Percentiles rank a stretch among this genome's conserved stretches.
Conservation (phyloP, 2,888 invertebrate species). For the Hypselothyrea guttata region DNA sequence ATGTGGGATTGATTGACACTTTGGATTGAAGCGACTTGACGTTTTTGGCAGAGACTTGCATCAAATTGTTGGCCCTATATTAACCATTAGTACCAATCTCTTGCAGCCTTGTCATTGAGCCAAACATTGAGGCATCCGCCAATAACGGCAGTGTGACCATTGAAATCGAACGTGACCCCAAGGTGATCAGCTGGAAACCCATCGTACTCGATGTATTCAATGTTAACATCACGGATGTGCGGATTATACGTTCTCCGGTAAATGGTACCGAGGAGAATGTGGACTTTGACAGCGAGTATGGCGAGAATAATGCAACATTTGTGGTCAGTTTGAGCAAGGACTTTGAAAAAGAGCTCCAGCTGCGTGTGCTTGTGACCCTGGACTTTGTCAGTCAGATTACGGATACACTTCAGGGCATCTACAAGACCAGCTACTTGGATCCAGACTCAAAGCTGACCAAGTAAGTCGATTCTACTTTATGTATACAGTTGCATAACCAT, state of each 20-base stretch:
- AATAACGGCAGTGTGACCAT: constrained; percentile 81
- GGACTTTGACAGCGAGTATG: constrained; percentile 80
- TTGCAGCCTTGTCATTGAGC: constrained; percentile 81
- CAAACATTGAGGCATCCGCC: constrained; percentile 75
- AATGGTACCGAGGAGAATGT: constrained; percentile 68
- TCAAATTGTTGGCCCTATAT: constrained; percentile 20
- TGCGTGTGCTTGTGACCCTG: constrained; percentile 83
- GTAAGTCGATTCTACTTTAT: constrained; percentile 71
- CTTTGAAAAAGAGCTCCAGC: constrained; percentile 50
- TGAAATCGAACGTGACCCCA: constrained; percentile 76
- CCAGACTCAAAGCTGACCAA: constrained; percentile 78
- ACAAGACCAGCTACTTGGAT: constrained; percentile 83
- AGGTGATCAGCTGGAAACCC: constrained; percentile 74
- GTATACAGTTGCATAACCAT: neutral
- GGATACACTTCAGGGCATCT: constrained; percentile 84
- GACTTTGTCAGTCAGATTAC: constrained; percentile 84
- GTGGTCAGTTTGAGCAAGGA: constrained; percentile 70
- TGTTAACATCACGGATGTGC: constrained; percentile 79
- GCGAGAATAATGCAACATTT: constrained; percentile 78
- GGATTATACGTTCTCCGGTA: constrained; percentile 64
- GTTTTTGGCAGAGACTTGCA: constrained; percentile 61
- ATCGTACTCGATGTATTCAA: constrained; percentile 82
- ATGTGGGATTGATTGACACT: constrained; percentile 68
- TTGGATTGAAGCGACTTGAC: constrained; percentile 60
- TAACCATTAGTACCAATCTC: constrained; percentile 10